Conservation (phyloP, 2,113 vertebrate species). For the Pavo muticus region DNA sequence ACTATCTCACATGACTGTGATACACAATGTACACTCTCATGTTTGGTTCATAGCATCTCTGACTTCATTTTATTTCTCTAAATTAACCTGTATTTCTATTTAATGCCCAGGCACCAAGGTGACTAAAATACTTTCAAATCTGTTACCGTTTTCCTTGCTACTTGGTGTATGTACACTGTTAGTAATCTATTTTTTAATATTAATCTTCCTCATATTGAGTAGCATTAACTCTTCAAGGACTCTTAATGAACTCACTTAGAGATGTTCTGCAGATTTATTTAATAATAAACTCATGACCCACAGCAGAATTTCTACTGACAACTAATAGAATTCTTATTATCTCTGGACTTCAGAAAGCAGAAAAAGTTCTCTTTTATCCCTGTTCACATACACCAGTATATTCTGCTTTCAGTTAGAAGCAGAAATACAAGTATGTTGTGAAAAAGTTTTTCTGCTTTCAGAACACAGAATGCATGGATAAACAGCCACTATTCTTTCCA, state of each 20-base stretch:
- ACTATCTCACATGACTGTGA: background rate
- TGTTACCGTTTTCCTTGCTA: background rate
- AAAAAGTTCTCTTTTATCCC: background rate
- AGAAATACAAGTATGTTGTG: background rate
- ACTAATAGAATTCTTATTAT: background rate
- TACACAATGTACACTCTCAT: background rate
- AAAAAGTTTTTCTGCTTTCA: background rate
- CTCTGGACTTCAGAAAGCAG: background rate
- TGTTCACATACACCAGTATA: background rate
- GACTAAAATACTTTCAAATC: background rate
- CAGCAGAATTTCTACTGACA: background rate
- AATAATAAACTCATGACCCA: background rate
- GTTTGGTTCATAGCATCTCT: background rate
- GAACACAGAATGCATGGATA: background rate
- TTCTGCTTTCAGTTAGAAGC: background rate
- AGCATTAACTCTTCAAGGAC: background rate
- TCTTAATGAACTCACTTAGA: background rate
- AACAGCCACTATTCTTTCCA: background rate
- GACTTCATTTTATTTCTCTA: background rate
- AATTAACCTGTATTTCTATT: conserved; percentile 31
- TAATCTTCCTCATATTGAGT: background rate
- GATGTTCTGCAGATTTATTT: background rate
- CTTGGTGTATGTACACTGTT: background rate
- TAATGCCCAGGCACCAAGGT: background rate
- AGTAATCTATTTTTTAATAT: background rate